phyloP scores from a whole-genome alignment of 2,113 vertebrate genomes.

The Choloepus hoffmanni region DNA sequence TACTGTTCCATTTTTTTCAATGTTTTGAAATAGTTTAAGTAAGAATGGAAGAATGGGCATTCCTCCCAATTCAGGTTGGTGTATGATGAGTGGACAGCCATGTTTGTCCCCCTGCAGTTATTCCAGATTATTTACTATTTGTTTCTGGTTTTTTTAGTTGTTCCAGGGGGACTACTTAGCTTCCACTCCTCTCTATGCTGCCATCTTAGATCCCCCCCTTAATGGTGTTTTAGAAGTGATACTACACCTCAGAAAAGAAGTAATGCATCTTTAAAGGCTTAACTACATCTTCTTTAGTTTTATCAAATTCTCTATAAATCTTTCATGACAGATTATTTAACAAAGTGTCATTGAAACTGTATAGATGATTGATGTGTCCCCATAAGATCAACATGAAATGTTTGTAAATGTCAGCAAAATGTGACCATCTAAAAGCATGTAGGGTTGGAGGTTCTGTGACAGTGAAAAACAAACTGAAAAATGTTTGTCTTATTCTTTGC shows the following conservation, averaged over 20 bases:
- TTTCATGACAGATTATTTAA: slow-evolving; percentile 93
- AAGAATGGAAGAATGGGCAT: no score
- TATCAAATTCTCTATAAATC: slow-evolving; percentile 93
- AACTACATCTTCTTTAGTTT: slow-evolving; percentile 91
- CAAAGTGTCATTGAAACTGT: slow-evolving; percentile 91
- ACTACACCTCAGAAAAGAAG: slow-evolving; percentile 86
- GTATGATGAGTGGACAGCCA: no score
- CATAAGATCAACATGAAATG: slow-evolving; percentile 91
- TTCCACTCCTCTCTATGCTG: no score
- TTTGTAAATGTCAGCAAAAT: slow-evolving; percentile 92
- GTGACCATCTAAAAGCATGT: slow-evolving; percentile 88
- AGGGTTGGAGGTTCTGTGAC: slow-evolving; percentile 84
- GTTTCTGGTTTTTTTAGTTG: no score
- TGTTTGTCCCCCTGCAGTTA: no score
- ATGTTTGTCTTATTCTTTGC: slow-evolving; percentile 87
- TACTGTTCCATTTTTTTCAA: no score
- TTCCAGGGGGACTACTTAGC: no score
- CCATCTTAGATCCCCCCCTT: slow-evolving; percentile 42
- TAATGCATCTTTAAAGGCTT: slow-evolving; percentile 90
- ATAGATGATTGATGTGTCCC: slow-evolving; percentile 90
- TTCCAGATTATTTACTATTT: no score
- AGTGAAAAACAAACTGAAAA: slow-evolving; percentile 88
- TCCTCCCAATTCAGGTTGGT: no score
- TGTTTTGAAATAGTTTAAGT: no score
- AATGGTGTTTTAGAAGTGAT: slow-evolving; percentile 86